Evolutionary conservation across 2,113 vertebrate genomes (phyloP).

Genomic region (Lampris megalopsis): DNA sequence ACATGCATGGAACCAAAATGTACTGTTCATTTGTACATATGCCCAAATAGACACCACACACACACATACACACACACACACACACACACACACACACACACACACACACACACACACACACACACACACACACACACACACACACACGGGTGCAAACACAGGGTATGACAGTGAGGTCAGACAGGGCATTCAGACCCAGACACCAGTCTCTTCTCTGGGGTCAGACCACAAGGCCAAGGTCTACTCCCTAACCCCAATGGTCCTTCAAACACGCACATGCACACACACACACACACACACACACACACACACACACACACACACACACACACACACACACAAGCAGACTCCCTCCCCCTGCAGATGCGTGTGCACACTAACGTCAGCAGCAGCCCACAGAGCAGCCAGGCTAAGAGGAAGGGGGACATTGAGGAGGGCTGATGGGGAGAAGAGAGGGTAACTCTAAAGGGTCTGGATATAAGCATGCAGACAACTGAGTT

Average conservation of each 20-base stretch:
- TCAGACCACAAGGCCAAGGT: slow-evolving; percentile 83
- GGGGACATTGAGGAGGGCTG: slow-evolving; percentile 2
- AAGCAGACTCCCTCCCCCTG: neutral
- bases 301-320: slow-evolving; percentile 29
- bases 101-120: slow-evolving; percentile 31
- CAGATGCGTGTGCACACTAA: neutral
- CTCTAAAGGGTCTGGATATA: slow-evolving; percentile 36
- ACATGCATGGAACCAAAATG: neutral
- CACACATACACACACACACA: no score
- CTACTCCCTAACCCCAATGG: slow-evolving; percentile 68
- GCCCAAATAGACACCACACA: neutral
- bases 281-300: slow-evolving; percentile 36
- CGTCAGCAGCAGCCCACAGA: slow-evolving; percentile 37
- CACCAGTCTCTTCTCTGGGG: slow-evolving; percentile 76
- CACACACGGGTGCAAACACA: slow-evolving; percentile 32
- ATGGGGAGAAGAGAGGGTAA: slow-evolving; percentile 42
- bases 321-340: slow-evolving; percentile 10
- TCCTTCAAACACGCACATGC: slow-evolving; percentile 45
- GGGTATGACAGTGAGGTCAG: slow-evolving; percentile 72
- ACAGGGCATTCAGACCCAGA: slow-evolving; percentile 80
- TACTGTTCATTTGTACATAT: slow-evolving; percentile 9
- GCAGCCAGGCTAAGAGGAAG: slow-evolving; percentile 46
- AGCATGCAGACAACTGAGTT: slow-evolving; percentile 16
- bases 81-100: slow-evolving; percentile 9
- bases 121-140: slow-evolving; percentile 40